Conservation (phyloP, 2,888 invertebrate genomes). For the Philaethria dido region DNA sequence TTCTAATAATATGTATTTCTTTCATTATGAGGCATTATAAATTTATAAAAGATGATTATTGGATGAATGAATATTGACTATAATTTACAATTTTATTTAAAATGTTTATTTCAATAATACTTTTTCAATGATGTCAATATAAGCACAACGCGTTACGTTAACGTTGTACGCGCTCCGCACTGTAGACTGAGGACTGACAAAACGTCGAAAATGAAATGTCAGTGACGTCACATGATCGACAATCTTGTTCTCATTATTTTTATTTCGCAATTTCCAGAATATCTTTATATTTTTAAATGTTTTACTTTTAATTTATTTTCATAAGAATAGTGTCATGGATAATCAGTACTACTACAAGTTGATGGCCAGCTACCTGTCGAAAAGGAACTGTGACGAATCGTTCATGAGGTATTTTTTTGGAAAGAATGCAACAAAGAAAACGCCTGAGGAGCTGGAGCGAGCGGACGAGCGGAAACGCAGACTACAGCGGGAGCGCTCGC, state of each 20-base stretch:
- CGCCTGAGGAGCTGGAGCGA: slow-evolving; percentile 74
- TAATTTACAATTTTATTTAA: too few relatives aligned
- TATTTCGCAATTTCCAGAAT: slow-evolving; percentile 74
- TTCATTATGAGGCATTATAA: too few relatives aligned
- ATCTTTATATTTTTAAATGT: slow-evolving; percentile 52
- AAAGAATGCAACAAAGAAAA: slow-evolving; percentile 74
- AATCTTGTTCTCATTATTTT: slow-evolving; percentile 77
- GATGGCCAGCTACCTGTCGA: slow-evolving; percentile 78
- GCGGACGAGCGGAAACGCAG: slow-evolving; percentile 77
- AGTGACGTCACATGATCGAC: slow-evolving; percentile 70
- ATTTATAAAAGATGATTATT: too few relatives aligned
- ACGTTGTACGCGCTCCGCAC: not conserved
- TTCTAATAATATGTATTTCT: too few relatives aligned
- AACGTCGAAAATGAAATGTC: slow-evolving; percentile 44
- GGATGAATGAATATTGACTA: too few relatives aligned
- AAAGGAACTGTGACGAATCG: slow-evolving; percentile 79
- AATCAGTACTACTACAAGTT: slow-evolving; percentile 79
- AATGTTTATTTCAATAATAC: not conserved
- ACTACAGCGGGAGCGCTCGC: slow-evolving; percentile 73
- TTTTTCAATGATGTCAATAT: not conserved
- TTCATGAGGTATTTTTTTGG: slow-evolving; percentile 81
- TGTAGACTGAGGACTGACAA: slow-evolving; percentile 23
- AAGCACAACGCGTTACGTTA: too few relatives aligned
- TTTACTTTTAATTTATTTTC: slow-evolving; percentile 37
- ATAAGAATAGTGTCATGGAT: slow-evolving; percentile 58